These are phyloP conservation scores for Mimachlamys varia DNA, from an alignment of 2,888 invertebrate species.

Conservation along the genomic window DNA sequence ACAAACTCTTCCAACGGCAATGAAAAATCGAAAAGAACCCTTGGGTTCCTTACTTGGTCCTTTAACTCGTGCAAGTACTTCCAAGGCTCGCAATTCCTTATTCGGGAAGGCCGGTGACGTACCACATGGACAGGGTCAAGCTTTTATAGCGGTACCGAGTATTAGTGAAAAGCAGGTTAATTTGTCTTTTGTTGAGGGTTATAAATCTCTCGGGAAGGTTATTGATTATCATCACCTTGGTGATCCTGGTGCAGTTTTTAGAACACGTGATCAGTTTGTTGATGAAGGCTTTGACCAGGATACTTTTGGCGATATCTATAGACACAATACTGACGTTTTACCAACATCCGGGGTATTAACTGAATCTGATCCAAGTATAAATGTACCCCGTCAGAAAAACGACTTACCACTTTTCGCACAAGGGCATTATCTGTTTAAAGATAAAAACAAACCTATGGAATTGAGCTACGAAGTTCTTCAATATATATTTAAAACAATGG, in stretches of 20 bases:
- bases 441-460: not conserved
- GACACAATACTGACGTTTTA: not conserved
- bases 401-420: not conserved
- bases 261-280: constrained; percentile 6
- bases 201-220: not conserved
- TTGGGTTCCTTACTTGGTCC: not conserved
- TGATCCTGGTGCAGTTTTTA: not conserved
- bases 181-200: not conserved
- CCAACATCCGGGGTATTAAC: not conserved
- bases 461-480: not conserved
- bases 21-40: not conserved
- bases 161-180: not conserved
- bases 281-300: not conserved
- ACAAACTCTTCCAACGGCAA: not conserved
- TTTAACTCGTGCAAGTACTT: not conserved
- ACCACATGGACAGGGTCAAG: not conserved
- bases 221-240: constrained; percentile 5
- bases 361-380: not conserved
- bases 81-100: not conserved
- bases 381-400: not conserved
- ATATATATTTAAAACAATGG: not conserved
- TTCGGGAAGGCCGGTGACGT: not conserved
- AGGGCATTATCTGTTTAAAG: not conserved
- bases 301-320: not conserved
- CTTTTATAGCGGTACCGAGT: not conserved